Base-by-base conservation (phyloP, 2,113 vertebrate genomes). In the Notarius lentiginosus region DNA sequence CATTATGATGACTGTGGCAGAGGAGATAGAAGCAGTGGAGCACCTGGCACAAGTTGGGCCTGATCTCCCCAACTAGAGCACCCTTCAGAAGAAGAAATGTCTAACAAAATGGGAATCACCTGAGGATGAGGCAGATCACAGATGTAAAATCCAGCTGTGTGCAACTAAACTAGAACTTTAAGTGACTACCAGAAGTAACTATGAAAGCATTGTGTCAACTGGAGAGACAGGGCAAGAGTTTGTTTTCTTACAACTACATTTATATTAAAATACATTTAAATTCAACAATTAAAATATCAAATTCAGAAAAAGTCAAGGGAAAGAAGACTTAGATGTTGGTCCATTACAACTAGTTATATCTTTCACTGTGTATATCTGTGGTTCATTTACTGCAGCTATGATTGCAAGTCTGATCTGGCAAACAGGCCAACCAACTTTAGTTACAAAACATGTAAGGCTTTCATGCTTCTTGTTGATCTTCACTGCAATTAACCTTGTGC, bases 401-500 rank as follows among this genome's bases (percentile, higher is more conserved):
- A 41, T 60, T 84, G n/a, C 22, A 53, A 27, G 58, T 75, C 53
- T 70, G 58, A 24, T 24, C 8, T 76, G 14, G 61, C 55, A 41
- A 47, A 83, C 70, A 58, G 41, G 55, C 9, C 79, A 24, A n/a
- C 14, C 66, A 80, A 47, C 80, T 56, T 63, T 34, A 30, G 14
- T 17, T 47, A 27, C 8, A 55, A 58, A n/a, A 51, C 49, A 53
- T 56, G 30, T 85, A 14, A 12, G 24, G n/a, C 58, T 65, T 41
- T 63, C 41, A 34, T 49, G 76, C 66, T 60, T 65, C 27, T 63
- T 5, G n/a, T 53, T 79, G 84, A 53, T 85, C 34, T 49, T 72
- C 30, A 55, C 24, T 27, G 41, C 84, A 65, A 55, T 85, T 85
- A 85, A 77, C 41, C 58, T 27, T 65, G 24, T 34, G 58, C 47